phyloP scores from a whole-genome alignment of 2,113 vertebrate species.

The Limnothrissa miodon region DNA sequence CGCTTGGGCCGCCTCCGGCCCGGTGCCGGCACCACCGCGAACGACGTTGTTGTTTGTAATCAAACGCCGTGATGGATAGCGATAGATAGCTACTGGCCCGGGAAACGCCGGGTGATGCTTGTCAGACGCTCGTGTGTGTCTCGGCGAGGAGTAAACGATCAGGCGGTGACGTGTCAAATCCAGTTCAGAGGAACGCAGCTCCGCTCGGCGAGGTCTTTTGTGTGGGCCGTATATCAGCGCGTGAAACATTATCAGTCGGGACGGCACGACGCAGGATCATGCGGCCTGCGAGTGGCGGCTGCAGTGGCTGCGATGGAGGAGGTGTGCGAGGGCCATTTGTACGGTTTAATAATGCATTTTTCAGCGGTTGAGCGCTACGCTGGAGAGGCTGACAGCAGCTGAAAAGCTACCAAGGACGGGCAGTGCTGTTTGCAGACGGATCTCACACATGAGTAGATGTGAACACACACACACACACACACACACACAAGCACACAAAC shows the following conservation, averaged over 20 bases:
- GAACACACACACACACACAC: too few relatives aligned
- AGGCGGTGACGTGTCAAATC: not conserved
- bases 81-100: not conserved
- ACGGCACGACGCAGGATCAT: not conserved
- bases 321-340: too few relatives aligned
- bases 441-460: too few relatives aligned
- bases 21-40: not conserved
- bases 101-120: not conserved
- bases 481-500: too few relatives aligned
- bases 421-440: too few relatives aligned
- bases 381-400: too few relatives aligned
- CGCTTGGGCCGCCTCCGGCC: conserved; percentile 2
- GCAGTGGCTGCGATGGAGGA: too few relatives aligned
- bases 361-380: too few relatives aligned
- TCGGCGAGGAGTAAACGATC: not conserved
- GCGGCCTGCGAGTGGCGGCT: not conserved
- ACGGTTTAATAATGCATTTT: too few relatives aligned
- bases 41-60: conserved; percentile 44
- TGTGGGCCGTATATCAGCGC: not conserved
- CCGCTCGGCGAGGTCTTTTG: not conserved
- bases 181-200: too few relatives aligned
- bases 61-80: conserved; percentile 35
- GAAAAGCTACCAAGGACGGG: too few relatives aligned
- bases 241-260: not conserved
- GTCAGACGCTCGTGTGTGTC: not conserved